These are phyloP conservation scores for Diarsia brunnea DNA, from an alignment of 2,888 invertebrate species.

Conservation along the genomic window DNA sequence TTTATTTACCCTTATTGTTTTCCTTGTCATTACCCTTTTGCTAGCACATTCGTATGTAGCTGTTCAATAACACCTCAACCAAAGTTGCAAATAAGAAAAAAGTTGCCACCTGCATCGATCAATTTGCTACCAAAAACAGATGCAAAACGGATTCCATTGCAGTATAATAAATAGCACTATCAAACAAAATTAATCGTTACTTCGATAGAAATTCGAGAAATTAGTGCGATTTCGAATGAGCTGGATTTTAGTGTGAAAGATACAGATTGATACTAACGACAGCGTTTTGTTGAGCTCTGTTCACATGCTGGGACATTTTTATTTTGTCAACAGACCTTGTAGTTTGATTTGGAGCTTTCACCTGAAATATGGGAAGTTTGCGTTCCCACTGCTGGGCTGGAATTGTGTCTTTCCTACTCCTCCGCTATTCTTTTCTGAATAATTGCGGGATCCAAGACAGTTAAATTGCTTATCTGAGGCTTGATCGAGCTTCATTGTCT, in stretches of 20 bases:
- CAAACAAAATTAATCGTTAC: slow-evolving; percentile 54
- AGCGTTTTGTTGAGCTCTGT: slow-evolving; percentile 22
- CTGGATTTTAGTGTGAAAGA: slow-evolving; percentile 59
- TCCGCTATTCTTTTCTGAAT: no score
- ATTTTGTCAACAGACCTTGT: background rate
- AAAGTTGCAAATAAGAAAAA: background rate
- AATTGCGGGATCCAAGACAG: no score
- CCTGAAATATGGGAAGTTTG: background rate
- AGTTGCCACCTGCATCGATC: background rate
- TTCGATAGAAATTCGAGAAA: slow-evolving; percentile 61
- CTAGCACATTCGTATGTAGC: background rate
- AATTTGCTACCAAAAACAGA: slow-evolving; percentile 20
- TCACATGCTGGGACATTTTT: background rate
- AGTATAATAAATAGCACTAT: slow-evolving; percentile 54
- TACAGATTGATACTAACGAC: slow-evolving; percentile 58
- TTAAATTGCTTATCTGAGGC: no score
- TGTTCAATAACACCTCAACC: background rate
- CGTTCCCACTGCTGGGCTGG: background rate
- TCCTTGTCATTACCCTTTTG: background rate
- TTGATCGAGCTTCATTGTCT: no score
- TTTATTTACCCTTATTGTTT: no score
- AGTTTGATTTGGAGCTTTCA: background rate
- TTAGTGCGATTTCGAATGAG: slow-evolving; percentile 49
- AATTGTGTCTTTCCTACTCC: no score
- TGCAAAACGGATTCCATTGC: slow-evolving; percentile 30